Conservation (phyloP, 2,113 vertebrate genomes). For the Corydoras maculifer region DNA sequence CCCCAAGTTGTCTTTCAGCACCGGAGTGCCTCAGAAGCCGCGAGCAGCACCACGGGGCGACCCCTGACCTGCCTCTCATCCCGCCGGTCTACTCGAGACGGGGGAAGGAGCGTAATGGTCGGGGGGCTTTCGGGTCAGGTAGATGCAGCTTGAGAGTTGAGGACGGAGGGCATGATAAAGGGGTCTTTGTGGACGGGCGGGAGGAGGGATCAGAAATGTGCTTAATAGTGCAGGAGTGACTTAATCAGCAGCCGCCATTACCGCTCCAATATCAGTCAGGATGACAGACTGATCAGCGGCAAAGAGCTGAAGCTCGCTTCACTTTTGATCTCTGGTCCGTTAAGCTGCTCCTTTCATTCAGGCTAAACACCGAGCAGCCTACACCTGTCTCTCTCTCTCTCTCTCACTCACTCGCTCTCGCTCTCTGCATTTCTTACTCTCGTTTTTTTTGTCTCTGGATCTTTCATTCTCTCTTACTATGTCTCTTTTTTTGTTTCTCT, state of each 20-base stretch:
- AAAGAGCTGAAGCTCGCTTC: constrained; percentile 70
- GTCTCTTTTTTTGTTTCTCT: constrained; percentile 54
- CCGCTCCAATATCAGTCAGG: constrained; percentile 83
- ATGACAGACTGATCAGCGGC: constrained; percentile 96
- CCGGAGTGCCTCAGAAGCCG: constrained; percentile 72
- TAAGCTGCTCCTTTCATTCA: constrained; percentile 76
- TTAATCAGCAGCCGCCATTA: constrained; percentile 88
- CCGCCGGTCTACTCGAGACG: constrained; percentile 51
- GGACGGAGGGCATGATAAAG: constrained; percentile 53
- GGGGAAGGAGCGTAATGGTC: constrained; percentile 74
- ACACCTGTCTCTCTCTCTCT: constrained; percentile 64
- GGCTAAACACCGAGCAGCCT: constrained; percentile 70
- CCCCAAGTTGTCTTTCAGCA: constrained; percentile 73
- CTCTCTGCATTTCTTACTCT: constrained; percentile 38
- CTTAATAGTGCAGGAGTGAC: constrained; percentile 85
- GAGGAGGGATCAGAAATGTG: constrained; percentile 84
- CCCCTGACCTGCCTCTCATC: constrained; percentile 80
- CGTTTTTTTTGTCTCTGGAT: constrained; percentile 62
- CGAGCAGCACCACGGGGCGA: constrained; percentile 68
- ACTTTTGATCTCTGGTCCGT: constrained; percentile 83
- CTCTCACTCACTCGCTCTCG: constrained; percentile 60
- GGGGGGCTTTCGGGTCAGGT: constrained; percentile 81
- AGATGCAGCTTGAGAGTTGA: constrained; percentile 62
- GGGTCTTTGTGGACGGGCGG: constrained; percentile 69
- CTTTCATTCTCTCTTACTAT: constrained; percentile 70